Evolutionary conservation across 2,888 invertebrate genomes (phyloP).

Genomic region (Zeuzera pyrina): DNA sequence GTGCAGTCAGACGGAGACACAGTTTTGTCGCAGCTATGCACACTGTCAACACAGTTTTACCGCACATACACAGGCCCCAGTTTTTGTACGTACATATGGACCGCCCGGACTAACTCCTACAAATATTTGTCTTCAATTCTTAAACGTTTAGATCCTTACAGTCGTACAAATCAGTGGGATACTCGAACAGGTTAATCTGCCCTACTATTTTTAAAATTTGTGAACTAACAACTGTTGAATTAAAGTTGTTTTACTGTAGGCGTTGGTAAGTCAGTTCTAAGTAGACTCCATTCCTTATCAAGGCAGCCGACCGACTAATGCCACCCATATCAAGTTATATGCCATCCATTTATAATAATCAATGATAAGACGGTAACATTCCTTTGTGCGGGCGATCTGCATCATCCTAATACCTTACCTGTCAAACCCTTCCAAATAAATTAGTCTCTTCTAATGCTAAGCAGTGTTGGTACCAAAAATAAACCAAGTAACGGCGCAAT

Average conservation of each 20-base stretch:
- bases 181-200: slow-evolving; percentile 36
- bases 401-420: slow-evolving; percentile 47
- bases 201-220: too few species aligned
- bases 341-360: slow-evolving; percentile 10
- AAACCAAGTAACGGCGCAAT: slow-evolving; percentile 66
- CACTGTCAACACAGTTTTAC: slow-evolving; percentile 59
- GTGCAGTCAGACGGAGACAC: slow-evolving; percentile 20
- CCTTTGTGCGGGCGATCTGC: slow-evolving; percentile 34
- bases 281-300: slow-evolving; percentile 16
- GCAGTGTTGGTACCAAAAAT: slow-evolving; percentile 54
- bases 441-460: slow-evolving; percentile 56
- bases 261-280: slow-evolving; percentile 17
- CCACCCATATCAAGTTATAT: slow-evolving; percentile 3
- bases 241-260: slow-evolving; percentile 21
- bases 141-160: slow-evolving; percentile 57
- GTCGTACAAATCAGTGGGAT: slow-evolving; percentile 46
- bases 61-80: slow-evolving; percentile 48
- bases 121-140: slow-evolving; percentile 69
- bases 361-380: slow-evolving; percentile 31
- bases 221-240: slow-evolving; percentile 18
- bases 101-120: slow-evolving; percentile 55
- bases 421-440: slow-evolving; percentile 63
- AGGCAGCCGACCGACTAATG: slow-evolving; percentile 29
- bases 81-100: slow-evolving; percentile 58
- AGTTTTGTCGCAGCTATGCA: slow-evolving; percentile 59